Evolutionary conservation across 2,888 invertebrate genomes (phyloP).

Genomic region (Chouioia cunea): DNA sequence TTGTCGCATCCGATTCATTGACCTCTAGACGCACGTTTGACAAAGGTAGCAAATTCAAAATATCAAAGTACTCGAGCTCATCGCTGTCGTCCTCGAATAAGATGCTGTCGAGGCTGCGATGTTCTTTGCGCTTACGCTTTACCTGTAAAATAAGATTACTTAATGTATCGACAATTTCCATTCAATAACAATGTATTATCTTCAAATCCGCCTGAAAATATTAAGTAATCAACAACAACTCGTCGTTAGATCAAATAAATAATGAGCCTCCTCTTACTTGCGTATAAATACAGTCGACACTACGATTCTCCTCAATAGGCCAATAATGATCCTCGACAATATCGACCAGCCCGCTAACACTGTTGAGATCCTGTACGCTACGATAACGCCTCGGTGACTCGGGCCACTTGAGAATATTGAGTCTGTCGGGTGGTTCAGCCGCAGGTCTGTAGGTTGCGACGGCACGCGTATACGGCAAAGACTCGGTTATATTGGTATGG

Average conservation of each 20-base stretch:
- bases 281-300: conserved; percentile 65
- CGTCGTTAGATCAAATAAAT: neutral
- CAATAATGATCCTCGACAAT: conserved; percentile 62
- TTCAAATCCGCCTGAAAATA: too few species aligned
- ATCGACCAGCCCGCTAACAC: conserved; percentile 65
- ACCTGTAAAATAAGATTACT: conserved; percentile 55
- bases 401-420: conserved; percentile 66
- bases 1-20: conserved; percentile 52
- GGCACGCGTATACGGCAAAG: conserved; percentile 51
- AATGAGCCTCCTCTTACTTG: conserved; percentile 59
- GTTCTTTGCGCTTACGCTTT: conserved; percentile 66
- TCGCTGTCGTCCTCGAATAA: conserved; percentile 63
- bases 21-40: conserved; percentile 64
- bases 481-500: conserved; percentile 58
- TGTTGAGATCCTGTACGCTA: conserved; percentile 65
- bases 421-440: conserved; percentile 51
- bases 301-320: conserved; percentile 62
- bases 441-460: neutral
- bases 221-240: neutral
- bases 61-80: conserved; percentile 66
- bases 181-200: neutral
- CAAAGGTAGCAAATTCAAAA: conserved; percentile 63
- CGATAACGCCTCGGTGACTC: conserved; percentile 61
- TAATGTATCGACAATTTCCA: neutral
- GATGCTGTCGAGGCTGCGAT: conserved; percentile 65